Base-by-base conservation (phyloP, 2,888 invertebrate species). In the Oegoconia quadripuncta region DNA sequence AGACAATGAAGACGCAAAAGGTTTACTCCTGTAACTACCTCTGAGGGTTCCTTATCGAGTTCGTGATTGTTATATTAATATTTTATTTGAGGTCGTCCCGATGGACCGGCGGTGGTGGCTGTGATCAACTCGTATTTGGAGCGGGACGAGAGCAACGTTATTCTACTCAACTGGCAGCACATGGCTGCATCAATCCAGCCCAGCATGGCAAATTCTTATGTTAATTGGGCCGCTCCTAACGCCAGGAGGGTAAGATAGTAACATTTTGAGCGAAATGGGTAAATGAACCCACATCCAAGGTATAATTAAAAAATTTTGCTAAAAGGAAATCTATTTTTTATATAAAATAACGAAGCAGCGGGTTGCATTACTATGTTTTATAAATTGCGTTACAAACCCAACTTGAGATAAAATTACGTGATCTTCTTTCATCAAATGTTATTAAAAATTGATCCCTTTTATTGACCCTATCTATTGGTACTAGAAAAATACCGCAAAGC, bases 221-320 rank as follows among this genome's bases (percentile, higher is more conserved):
- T 74, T 18, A 66, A 60, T 38, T 79, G 74, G 72, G 86, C 83
- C n/a, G 60, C 68, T 7, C 84, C 86, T n/a, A 86, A 86, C 43
- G 67, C 79, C 28, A 59, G 70, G 42, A 60, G 68, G 74, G 84
- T 84, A 53, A 52, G 38, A n/a, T n/a, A n/a, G n/a, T n/a, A n/a
- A n/a, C n/a, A n/a, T n/a, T n/a, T n/a, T n/a, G n/a, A n/a, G n/a
- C n/a, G n/a, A n/a, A n/a, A n/a, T n/a, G n/a, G n/a, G n/a, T n/a
- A n/a, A n/a, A n/a, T n/a, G n/a, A n/a, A n/a, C n/a, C n/a, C n/a
- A n/a, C n/a, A n/a, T n/a, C n/a, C n/a, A n/a, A n/a, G n/a, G n/a
- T n/a, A n/a, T n/a, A n/a, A n/a, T n/a, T n/a, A n/a, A n/a, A n/a
- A n/a, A n/a, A n/a, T n/a, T n/a, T n/a, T n/a, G n/a, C n/a, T n/a